Conservation (phyloP, 2,888 invertebrate species). For the Stenotaenia linearis region DNA sequence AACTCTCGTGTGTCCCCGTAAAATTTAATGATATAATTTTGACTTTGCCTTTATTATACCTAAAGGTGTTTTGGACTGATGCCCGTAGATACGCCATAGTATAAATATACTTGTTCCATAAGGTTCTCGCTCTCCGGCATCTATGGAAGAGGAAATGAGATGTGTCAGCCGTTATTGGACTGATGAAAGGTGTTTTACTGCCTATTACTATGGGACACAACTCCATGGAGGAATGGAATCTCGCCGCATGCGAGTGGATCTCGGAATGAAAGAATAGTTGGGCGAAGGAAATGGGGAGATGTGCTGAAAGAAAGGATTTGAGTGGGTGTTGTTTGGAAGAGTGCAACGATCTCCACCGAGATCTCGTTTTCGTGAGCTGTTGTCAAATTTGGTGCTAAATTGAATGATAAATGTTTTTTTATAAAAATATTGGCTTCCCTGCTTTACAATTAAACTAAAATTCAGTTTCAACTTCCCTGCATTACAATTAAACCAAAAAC, state of each 20-base stretch:
- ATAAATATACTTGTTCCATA: not conserved
- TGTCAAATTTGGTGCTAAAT: no score
- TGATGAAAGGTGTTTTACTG: constrained; percentile 9
- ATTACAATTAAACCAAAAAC: not conserved
- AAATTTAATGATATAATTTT: not conserved
- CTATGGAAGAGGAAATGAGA: not conserved
- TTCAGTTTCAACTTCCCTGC: not conserved
- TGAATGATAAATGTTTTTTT: no score
- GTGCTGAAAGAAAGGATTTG: not conserved
- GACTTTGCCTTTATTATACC: not conserved
- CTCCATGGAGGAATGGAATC: not conserved
- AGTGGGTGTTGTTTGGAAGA: not conserved
- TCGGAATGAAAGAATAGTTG: not conserved
- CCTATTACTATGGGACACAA: not conserved
- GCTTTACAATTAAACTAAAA: no score
- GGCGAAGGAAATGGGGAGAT: not conserved
- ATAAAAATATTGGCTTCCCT: no score
- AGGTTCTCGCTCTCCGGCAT: not conserved
- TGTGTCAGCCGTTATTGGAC: not conserved
- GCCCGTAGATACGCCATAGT: not conserved
- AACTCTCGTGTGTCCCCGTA: no score
- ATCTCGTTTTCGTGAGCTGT: no score
- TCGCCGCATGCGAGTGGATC: not conserved
- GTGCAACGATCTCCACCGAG: no score
- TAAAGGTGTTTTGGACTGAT: not conserved